A percentile compares a stretch with the other conserved stretches of the same genome.
These are phyloP conservation scores for Helicoverpa assulta DNA, from an alignment of 2,888 invertebrate species.

Conservation along the genomic window DNA sequence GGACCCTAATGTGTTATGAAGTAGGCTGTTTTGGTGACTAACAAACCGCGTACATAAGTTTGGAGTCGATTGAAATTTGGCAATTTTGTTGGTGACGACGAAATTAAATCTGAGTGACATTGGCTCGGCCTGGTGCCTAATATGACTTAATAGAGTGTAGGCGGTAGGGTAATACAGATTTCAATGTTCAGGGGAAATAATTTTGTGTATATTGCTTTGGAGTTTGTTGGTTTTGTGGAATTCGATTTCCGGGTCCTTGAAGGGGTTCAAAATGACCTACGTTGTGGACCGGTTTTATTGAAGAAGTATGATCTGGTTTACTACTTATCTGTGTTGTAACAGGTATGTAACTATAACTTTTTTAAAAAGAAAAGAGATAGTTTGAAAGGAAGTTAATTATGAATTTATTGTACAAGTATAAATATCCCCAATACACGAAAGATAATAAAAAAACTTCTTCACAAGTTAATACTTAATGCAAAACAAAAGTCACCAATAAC, in stretches of 20 bases:
- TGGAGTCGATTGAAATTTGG: constrained; percentile 85
- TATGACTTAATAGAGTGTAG: constrained; percentile 62
- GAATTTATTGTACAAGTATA: background rate
- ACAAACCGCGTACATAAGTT: constrained; percentile 78
- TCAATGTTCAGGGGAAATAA: constrained; percentile 48
- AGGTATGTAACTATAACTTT: too few species aligned
- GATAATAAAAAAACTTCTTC: background rate
- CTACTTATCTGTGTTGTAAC: too few species aligned
- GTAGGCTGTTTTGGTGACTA: constrained; percentile 75
- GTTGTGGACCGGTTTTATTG: background rate
- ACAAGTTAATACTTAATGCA: background rate
- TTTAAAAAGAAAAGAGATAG: too few species aligned
- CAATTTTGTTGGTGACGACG: constrained; percentile 80
- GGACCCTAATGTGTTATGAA: constrained; percentile 56
- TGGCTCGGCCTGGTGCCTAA: constrained; percentile 63
- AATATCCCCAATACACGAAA: background rate
- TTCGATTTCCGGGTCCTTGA: constrained; percentile 34
- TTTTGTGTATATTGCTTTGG: constrained; percentile 49
- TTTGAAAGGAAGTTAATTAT: too few species aligned
- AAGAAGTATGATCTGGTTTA: background rate
- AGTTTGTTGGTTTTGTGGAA: constrained; percentile 43
- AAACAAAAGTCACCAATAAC: background rate
- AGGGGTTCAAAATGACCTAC: constrained; percentile 18
- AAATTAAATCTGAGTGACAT: constrained; percentile 85
- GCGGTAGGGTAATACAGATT: constrained; percentile 48